Percentiles rank a stretch among this genome's conserved stretches.
Evolutionary conservation across 2,113 vertebrate species (phyloP).

Genomic region (Corvus moneduloides): DNA sequence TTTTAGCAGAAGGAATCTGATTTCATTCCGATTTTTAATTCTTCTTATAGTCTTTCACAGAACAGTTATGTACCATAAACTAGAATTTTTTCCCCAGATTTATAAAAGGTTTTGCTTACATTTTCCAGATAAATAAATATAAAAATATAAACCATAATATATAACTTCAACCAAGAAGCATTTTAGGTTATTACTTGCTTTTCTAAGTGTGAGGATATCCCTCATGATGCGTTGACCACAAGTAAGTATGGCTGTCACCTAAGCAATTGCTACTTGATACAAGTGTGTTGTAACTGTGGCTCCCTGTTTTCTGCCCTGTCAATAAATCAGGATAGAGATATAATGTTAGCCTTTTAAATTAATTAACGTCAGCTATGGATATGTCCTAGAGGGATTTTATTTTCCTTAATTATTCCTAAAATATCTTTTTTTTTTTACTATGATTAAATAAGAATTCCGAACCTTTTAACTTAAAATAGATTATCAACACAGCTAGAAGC

Average conservation of each 20-base stretch:
- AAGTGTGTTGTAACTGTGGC: background rate
- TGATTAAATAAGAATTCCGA: background rate
- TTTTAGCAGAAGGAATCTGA: background rate
- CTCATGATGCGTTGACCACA: background rate
- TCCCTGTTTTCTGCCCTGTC: background rate
- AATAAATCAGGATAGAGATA: background rate
- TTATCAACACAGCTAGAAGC: background rate
- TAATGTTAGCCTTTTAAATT: background rate
- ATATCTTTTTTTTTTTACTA: background rate
- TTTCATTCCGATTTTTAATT: background rate
- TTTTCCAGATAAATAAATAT: background rate
- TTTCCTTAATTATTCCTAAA: background rate
- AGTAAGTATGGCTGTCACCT: background rate
- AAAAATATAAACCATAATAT: background rate
- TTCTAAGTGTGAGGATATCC: background rate
- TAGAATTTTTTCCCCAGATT: background rate
- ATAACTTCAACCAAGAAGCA: background rate
- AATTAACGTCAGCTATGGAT: background rate
- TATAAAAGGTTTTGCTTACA: background rate
- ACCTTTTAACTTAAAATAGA: background rate
- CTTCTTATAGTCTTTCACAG: background rate
- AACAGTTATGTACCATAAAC: background rate
- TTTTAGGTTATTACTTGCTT: background rate
- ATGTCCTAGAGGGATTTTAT: background rate
- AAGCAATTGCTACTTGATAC: background rate